Conservation (phyloP, 2,797 vertebrate species). For the Myotis planiceps region DNA sequence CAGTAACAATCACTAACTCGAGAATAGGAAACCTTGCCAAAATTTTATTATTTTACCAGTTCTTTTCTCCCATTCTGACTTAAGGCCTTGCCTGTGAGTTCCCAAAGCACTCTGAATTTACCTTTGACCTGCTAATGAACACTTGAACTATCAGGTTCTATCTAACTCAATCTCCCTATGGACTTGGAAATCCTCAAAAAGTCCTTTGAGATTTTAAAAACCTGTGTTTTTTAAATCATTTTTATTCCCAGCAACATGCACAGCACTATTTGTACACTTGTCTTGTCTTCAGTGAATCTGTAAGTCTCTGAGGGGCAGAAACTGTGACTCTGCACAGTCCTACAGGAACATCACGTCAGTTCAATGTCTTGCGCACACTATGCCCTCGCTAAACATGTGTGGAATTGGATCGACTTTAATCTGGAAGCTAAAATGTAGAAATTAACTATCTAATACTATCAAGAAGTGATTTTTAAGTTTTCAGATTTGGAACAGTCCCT, state of each 20-base stretch:
- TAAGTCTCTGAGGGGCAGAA: background rate
- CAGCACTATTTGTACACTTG: background rate
- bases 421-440: background rate
- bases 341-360: background rate
- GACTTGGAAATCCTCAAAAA: slow-evolving; percentile 40
- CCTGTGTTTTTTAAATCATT: background rate
- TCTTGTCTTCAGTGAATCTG: background rate
- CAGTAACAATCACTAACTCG: background rate
- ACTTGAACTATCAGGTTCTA: background rate
- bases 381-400: background rate
- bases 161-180: slow-evolving; percentile 1
- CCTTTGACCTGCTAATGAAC: background rate
- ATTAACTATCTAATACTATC: background rate
- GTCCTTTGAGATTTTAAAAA: slow-evolving; percentile 1
- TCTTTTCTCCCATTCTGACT: background rate
- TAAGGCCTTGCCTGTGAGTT: slow-evolving; percentile 22
- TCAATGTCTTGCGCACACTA: background rate
- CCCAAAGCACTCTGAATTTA: slow-evolving; percentile 7
- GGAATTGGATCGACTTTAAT: background rate
- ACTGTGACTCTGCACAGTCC: background rate
- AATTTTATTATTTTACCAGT: background rate
- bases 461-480: background rate
- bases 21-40: background rate
- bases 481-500: background rate
- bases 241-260: background rate